Evolutionary conservation across 2,113 vertebrate genomes (phyloP).

Genomic region (Conger conger): DNA sequence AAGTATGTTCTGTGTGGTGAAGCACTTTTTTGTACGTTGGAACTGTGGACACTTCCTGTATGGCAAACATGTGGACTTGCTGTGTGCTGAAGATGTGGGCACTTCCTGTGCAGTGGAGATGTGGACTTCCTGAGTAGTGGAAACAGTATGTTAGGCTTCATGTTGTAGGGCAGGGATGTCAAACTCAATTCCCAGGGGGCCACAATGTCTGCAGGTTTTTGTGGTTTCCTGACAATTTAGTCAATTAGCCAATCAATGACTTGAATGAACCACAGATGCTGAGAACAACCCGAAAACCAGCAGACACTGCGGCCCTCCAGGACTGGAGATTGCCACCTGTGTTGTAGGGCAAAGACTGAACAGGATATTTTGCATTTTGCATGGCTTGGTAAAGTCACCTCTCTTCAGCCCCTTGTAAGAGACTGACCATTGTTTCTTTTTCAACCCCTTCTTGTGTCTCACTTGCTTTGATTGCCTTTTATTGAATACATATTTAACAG

Average conservation of each 20-base stretch:
- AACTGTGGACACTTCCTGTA: neutral
- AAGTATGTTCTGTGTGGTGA: neutral
- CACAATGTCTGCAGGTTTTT: too few relatives aligned
- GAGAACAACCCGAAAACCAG: too few relatives aligned
- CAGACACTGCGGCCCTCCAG: too few relatives aligned
- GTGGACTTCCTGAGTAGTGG: too few relatives aligned
- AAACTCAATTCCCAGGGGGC: too few relatives aligned
- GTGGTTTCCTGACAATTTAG: too few relatives aligned
- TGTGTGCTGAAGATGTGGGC: neutral
- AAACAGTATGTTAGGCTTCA: neutral
- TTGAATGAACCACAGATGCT: too few relatives aligned
- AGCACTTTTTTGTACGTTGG: neutral
- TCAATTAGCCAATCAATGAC: too few relatives aligned
- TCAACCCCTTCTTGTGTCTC: neutral
- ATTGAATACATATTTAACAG: neutral
- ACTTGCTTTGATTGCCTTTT: neutral
- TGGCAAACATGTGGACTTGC: neutral
- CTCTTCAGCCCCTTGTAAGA: neutral
- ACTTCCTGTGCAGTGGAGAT: too few relatives aligned
- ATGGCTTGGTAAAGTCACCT: neutral
- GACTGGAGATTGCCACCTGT: too few relatives aligned
- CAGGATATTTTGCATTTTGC: neutral
- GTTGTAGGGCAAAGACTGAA: neutral
- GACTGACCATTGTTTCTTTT: neutral
- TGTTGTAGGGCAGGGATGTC: neutral